Conservation (phyloP, 2,797 vertebrate species). For the Toxotes lorentzi region DNA sequence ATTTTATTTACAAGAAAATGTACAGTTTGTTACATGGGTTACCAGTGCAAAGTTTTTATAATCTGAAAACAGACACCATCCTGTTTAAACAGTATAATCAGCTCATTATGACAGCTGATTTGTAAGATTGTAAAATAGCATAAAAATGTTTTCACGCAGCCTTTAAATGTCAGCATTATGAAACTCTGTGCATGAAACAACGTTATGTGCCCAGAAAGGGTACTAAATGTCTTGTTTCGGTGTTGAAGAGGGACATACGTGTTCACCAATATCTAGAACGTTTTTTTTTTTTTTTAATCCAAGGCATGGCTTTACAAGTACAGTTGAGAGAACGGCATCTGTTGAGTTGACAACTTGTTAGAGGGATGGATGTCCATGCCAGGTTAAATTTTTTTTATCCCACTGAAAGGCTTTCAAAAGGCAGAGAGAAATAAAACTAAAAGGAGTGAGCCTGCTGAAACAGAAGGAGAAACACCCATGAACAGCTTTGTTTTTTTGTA, state of each 20-base stretch:
- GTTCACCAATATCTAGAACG: conserved; percentile 31
- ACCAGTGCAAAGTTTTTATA: conserved; percentile 92
- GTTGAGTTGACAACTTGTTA: conserved; percentile 47
- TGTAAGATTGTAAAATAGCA: conserved; percentile 72
- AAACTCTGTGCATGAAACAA: conserved; percentile 52
- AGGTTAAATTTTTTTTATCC: conserved; percentile 36
- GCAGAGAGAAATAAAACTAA: conserved; percentile 54
- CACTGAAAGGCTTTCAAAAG: conserved; percentile 60
- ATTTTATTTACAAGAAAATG: conserved; percentile 99
- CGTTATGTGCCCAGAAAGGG: conserved; percentile 34
- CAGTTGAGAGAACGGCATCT: conserved; percentile 62
- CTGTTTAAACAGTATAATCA: conserved; percentile 62
- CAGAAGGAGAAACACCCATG: conserved; percentile 44
- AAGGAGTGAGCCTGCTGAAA: conserved; percentile 52
- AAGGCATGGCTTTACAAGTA: conserved; percentile 57
- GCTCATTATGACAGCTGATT: conserved; percentile 50
- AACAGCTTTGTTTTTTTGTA: conserved; percentile 40
- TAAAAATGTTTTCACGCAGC: conserved; percentile 65
- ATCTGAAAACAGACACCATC: conserved; percentile 72
- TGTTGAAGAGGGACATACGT: conserved; percentile 26
- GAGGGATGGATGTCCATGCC: conserved; percentile 42
- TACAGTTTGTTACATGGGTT: conserved; percentile 99
- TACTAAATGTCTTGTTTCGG: conserved; percentile 47
- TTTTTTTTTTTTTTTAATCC: conserved; percentile 55
- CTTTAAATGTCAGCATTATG: conserved; percentile 60